Evolutionary conservation across 2,888 invertebrate genomes (phyloP), one percentile per base, ranked within the genome.

Genomic region (Drosophila atripex): DNA sequence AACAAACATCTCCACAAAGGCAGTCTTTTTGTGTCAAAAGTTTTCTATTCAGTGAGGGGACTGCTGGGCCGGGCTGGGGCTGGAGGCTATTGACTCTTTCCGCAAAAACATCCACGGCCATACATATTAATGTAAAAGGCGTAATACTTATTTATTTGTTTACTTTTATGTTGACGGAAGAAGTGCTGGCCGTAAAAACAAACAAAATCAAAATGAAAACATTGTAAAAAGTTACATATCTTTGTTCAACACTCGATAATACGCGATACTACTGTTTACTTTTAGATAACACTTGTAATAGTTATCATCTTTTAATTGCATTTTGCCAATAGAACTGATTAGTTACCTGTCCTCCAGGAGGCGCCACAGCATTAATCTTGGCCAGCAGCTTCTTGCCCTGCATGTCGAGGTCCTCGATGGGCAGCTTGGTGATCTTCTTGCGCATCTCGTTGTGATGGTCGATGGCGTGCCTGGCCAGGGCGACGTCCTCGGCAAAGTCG

Each of bases 391-490:
- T 93, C 84, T 95, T 94, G 90, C 98, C 98, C 92, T 98, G 96
- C 68, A 95, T 94, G 90, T 98, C 97, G 54, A 99, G 94, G 89
- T 97, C 97, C 88, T 99, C 98, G 25, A 99, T 96, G 11, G 98
- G 98, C 70, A 98, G 95, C 91, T 97, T 97, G 88, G 96, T 94
- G 60, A 99, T 97, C 89, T 97, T 95, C 92, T 97, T 97, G 92
- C 97, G 97, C 93, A 99, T 96, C 90, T 97, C 97, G 78, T 96
- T 96, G 93, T 99, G 99, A 66, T 97, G 94, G 91, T 99, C 98
- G 69, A 99, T 95, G 63, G 97, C 96, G 80, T 96, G 95, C 87
- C 98, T 96, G 16, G 99, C 98, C 52, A 97, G 96, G 59, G 95
- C 95, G 21, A 98, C 97, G 92, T 99, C 98, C 89, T 98, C 97